Evolutionary conservation across 2,888 invertebrate species (phyloP), one percentile per base, ranked within the genome.

Genomic region (Torymus tubicola): DNA sequence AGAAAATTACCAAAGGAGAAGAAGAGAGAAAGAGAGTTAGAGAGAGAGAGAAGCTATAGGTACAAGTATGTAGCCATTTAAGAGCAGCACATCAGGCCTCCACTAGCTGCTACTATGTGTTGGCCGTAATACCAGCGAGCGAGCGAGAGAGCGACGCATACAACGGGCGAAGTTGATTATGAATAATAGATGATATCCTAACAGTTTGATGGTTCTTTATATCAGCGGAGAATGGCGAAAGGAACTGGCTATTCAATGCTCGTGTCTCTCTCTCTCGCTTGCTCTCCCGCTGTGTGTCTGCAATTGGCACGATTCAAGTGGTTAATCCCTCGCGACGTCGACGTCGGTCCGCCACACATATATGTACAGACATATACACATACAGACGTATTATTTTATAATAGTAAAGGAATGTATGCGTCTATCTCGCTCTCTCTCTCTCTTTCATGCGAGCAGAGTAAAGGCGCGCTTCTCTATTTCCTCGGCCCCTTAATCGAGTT

Each of bases 101-200:
- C n/a, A n/a, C n/a, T n/a, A n/a, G 31, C 5, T 8, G 42, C 53
- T 50, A 50, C 18, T 50, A n/a, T 21, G 50, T 16, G 18, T 3
- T 5, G 50, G 21, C 61, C 55, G 63, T 72, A 71, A 71, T 64
- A 72, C 63, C 42, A 50, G 64, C n/a, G n/a, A n/a, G n/a, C n/a
- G 3, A 68, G 53, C 55, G 52, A 14, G 52, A 16, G 31, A 21
- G 60, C 31, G 31, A n/a, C n/a, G 31, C 31, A 31, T 3, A 31
- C 31, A 64, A 52, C 42, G n/a, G 63, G 24, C 50, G 10, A 42
- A 63, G 58, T 71, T 81, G 72, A 81, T 81, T 73, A 69, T 76
- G 77, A 77, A 81, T 77, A 81, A 77, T 77, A 77, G 77, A 76
- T 81, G 76, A 77, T 81, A 73, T 81, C 80, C 63, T 81, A 81